These are phyloP conservation scores for Helicoverpa assulta DNA, from an alignment of 2,888 invertebrate species.

Conservation along the genomic window DNA sequence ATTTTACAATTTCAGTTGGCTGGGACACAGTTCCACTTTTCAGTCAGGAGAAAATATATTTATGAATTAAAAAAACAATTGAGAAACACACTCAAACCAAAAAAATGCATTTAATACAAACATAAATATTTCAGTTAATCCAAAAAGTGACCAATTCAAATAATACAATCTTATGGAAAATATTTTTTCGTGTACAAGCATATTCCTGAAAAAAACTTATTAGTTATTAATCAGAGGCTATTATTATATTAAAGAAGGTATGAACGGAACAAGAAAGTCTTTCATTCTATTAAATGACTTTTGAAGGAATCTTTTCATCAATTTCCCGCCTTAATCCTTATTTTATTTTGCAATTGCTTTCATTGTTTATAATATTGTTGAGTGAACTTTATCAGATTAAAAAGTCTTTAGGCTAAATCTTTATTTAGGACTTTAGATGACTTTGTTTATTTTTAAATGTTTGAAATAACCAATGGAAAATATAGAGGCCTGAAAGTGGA, in stretches of 20 bases:
- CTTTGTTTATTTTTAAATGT: neutral
- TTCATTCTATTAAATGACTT: conserved; percentile 28
- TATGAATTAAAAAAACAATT: no score
- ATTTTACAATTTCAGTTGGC: no score
- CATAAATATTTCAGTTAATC: no score
- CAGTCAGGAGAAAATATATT: no score
- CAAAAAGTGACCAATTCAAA: no score
- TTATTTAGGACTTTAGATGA: neutral
- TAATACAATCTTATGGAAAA: neutral
- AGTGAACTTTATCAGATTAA: conserved; percentile 14
- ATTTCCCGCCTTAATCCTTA: conserved; percentile 17
- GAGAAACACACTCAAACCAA: no score
- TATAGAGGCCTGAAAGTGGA: neutral
- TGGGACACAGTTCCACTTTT: no score
- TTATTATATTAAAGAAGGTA: conserved; percentile 40
- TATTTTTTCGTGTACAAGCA: conserved; percentile 18
- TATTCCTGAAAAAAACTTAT: conserved; percentile 38
- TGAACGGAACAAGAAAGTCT: conserved; percentile 36
- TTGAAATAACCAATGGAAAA: neutral
- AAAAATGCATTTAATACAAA: no score
- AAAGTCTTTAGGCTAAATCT: neutral
- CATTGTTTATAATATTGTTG: conserved; percentile 17
- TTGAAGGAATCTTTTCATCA: conserved; percentile 28
- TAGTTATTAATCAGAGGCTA: conserved; percentile 49
- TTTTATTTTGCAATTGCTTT: conserved; percentile 22